Conservation (phyloP, 2,113 vertebrate species). For the Chamaea fasciata region DNA sequence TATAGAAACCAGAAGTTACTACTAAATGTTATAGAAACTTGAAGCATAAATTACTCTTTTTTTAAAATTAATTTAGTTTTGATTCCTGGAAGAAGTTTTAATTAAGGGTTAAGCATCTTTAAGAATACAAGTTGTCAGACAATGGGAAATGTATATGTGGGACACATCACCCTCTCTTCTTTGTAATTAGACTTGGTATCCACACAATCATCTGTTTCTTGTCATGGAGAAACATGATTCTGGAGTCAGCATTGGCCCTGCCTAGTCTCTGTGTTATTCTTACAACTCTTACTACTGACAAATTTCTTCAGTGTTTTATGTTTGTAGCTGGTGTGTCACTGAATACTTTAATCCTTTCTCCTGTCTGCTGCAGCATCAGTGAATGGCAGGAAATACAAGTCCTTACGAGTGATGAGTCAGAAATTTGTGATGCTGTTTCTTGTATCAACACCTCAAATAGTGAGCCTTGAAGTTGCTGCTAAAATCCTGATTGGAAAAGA, state of each 20-base stretch:
- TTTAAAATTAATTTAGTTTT: background rate
- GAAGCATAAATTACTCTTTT: background rate
- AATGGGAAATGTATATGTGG: background rate
- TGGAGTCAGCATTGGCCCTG: background rate
- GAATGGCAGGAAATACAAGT: slow-evolving; percentile 95
- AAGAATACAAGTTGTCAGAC: background rate
- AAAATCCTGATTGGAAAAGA: slow-evolving; percentile 96
- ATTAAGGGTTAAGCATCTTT: background rate
- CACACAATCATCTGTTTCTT: background rate
- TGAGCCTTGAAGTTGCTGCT: slow-evolving; percentile 92
- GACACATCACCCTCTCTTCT: background rate
- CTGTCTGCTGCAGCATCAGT: slow-evolving; percentile 78
- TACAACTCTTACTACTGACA: background rate
- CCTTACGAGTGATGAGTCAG: slow-evolving; percentile 95
- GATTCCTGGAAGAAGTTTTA: background rate
- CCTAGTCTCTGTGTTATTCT: background rate
- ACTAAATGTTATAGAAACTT: background rate
- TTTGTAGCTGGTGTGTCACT: slow-evolving; percentile 19
- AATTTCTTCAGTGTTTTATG: background rate
- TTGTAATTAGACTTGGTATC: background rate
- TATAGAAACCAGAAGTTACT: background rate
- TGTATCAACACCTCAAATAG: slow-evolving; percentile 85
- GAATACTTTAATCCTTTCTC: slow-evolving; percentile 36
- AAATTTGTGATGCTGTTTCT: slow-evolving; percentile 98
- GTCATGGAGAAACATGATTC: background rate